Base-by-base conservation (phyloP, 2,888 invertebrate species). In the Synergus umbraculus region DNA sequence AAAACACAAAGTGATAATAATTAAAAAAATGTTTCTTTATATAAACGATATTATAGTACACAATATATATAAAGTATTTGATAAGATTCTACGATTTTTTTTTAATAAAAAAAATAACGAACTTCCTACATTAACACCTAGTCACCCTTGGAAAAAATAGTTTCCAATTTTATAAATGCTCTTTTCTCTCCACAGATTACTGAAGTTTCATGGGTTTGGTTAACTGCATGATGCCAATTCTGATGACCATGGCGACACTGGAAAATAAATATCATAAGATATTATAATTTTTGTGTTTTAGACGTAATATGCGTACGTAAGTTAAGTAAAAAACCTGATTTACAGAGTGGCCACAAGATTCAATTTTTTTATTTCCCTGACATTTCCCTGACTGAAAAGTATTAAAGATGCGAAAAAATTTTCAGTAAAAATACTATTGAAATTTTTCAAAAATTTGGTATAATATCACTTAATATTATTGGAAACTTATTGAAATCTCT, bases 201-300 rank as follows among this genome's bases (percentile, higher is more conserved):
- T 78, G 49, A 12, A 79, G 37, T 76, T 76, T 79, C 2, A 44
- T 12, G 12, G 79, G 76, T 12, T 60, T 67, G 60, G 58, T 80
- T 41, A 85, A 81, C 54, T 79, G 80, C 22, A 84, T 81, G 4
- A 81, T 67, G 13, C 86, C 4, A 22, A 88, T 84, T 79, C 92
- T 89, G 12, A 91, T 65, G 5, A 92, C 85, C 92, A 93, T 93
- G 4, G 87, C 85, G 18, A 89, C 85, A 76, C 93, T 93, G 83
- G 67, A 91, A 91, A 65, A 58, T 79, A 83, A 82, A 79, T 60
- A 58, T 65, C 67, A 44, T 66, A 80, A 69, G 58, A 41, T 63
- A 22, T 67, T 63, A 22, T 67, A 29, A 46, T 67, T 54, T 66
- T 76, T 46, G 37, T 63, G 9, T 73, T 22, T 18, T 18, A 41